Evolutionary conservation across 2,888 invertebrate genomes (phyloP).

Genomic region (Caenorhabditis sp.): DNA sequence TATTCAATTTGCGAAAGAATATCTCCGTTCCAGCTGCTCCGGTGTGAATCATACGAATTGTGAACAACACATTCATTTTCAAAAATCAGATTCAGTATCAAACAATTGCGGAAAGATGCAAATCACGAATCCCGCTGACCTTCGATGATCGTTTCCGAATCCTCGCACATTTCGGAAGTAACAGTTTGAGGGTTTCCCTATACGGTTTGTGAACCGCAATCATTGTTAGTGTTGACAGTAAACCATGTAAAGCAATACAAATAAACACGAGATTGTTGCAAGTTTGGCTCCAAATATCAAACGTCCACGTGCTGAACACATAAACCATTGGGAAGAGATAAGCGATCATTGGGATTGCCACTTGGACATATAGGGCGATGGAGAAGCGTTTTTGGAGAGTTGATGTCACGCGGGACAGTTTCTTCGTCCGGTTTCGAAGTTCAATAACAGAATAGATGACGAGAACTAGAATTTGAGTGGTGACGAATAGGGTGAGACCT

Average conservation of each 20-base stretch:
- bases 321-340: conserved; percentile 46
- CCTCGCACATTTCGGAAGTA: conserved; percentile 18
- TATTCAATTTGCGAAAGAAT: not conserved
- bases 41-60: not conserved
- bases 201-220: conserved; percentile 44
- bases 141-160: conserved; percentile 20
- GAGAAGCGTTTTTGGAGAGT: conserved; percentile 36
- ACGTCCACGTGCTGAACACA: conserved; percentile 41
- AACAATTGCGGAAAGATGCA: conserved; percentile 31
- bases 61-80: not conserved
- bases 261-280: conserved; percentile 50
- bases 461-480: conserved; percentile 8
- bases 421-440: conserved; percentile 31
- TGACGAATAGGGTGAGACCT: conserved; percentile 19
- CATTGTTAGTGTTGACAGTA: conserved; percentile 46
- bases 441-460: conserved; percentile 38
- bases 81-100: not conserved
- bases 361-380: conserved; percentile 37
- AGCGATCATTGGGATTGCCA: conserved; percentile 42
- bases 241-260: conserved; percentile 42
- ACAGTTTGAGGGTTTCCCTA: conserved; percentile 25
- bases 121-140: conserved; percentile 30
- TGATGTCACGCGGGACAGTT: conserved; percentile 45
- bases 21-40: not conserved
- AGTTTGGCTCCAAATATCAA: conserved; percentile 34